Conservation (phyloP, 2,113 vertebrate species). For the Ammodytes marinus region DNA sequence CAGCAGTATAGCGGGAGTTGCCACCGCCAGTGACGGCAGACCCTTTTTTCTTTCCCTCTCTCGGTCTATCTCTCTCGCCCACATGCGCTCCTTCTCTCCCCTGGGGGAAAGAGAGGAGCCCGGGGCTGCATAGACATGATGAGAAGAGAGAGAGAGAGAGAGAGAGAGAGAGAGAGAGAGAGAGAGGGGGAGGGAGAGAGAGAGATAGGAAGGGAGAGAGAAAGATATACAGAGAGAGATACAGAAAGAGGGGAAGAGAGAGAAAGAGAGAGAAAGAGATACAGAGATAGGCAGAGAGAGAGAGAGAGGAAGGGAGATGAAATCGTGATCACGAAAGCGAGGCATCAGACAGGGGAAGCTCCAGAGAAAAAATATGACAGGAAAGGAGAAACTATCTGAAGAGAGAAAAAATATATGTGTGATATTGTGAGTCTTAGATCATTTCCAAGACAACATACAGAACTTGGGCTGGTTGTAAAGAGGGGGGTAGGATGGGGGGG, state of each 20-base stretch:
- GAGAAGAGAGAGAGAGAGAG: constrained; percentile 9
- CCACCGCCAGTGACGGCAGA: constrained; percentile 69
- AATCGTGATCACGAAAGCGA: constrained; percentile 46
- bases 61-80: constrained; percentile 47
- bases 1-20: constrained; percentile 53
- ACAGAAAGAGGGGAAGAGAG: too few species aligned
- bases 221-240: too few species aligned
- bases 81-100: constrained; percentile 40
- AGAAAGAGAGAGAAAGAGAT: too few species aligned
- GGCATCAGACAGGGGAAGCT: constrained; percentile 41
- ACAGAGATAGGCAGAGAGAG: too few species aligned
- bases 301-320: not conserved
- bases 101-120: constrained; percentile 47
- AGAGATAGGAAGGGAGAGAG: too few species aligned
- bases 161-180: not conserved
- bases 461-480: not conserved
- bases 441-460: constrained; percentile 31
- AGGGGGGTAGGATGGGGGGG: not conserved
- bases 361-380: constrained; percentile 21
- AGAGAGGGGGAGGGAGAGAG: not conserved
- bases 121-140: constrained; percentile 53
- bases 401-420: constrained; percentile 9
- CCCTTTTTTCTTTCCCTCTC: constrained; percentile 25
- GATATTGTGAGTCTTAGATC: not conserved
- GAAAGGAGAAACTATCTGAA: constrained; percentile 19